Evolutionary conservation across 2,888 invertebrate genomes (phyloP).

Genomic region (Philonicus albiceps): DNA sequence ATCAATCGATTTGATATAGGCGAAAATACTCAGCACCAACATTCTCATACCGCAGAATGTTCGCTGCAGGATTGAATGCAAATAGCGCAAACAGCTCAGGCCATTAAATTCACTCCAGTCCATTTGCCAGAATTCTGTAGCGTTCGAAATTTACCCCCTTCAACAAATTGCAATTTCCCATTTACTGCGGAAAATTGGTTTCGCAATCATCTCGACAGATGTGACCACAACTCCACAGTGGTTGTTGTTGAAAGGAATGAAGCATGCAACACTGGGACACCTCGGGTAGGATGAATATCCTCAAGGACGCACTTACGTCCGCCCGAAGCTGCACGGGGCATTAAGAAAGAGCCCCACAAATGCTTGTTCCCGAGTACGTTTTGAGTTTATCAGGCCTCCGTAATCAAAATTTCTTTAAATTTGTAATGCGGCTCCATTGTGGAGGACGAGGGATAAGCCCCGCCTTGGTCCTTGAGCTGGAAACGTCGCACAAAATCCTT

Average conservation of each 20-base stretch:
- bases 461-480: slow-evolving; percentile 11
- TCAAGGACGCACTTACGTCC: slow-evolving; percentile 4
- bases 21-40: not conserved
- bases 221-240: slow-evolving; percentile 35
- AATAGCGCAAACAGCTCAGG: slow-evolving; percentile 31
- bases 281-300: slow-evolving; percentile 1
- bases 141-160: slow-evolving; percentile 17
- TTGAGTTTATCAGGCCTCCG: slow-evolving; percentile 40
- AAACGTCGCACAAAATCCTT: slow-evolving; percentile 1
- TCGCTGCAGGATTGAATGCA: slow-evolving; percentile 20
- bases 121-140: slow-evolving; percentile 10
- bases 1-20: not conserved
- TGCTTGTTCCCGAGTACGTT: not conserved
- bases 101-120: slow-evolving; percentile 37
- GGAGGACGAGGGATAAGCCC: slow-evolving; percentile 28
- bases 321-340: not conserved
- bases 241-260: slow-evolving; percentile 17
- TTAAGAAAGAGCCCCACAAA: slow-evolving; percentile 7
- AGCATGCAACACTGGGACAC: not conserved
- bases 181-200: slow-evolving; percentile 36
- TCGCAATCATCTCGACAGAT: slow-evolving; percentile 35
- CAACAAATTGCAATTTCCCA: slow-evolving; percentile 38
- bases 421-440: slow-evolving; percentile 45
- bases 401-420: slow-evolving; percentile 48
- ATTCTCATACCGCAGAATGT: slow-evolving; percentile 5